phyloP scores from a whole-genome alignment of 2,888 invertebrate species.

The Harmothoe impar region DNA sequence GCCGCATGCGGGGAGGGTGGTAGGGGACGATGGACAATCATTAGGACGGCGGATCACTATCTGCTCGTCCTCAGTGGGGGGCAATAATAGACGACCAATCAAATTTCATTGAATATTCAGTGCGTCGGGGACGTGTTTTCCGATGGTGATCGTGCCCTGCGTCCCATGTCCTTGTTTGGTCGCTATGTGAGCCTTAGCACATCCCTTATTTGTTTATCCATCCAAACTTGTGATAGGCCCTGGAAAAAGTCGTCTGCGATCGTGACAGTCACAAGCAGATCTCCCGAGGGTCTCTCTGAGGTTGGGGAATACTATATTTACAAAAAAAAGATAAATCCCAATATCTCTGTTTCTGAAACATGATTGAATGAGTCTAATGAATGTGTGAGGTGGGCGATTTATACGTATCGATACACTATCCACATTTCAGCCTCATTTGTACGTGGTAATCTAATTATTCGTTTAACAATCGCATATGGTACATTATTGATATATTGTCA shows the following conservation, averaged over 20 bases:
- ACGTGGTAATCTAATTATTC: too few species aligned
- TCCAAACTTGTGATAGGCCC: not conserved
- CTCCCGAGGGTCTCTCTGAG: not conserved
- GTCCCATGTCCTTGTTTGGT: constrained; percentile 41
- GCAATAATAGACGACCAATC: constrained; percentile 54
- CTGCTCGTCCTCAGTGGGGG: not conserved
- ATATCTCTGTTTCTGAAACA: too few species aligned
- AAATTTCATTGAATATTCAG: constrained; percentile 58
- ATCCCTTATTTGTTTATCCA: constrained; percentile 42
- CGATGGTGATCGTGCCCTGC: constrained; percentile 31
- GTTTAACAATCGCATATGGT: too few species aligned
- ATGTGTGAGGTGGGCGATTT: too few species aligned
- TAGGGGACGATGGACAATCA: constrained; percentile 36
- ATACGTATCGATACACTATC: too few species aligned
- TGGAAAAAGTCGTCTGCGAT: not conserved
- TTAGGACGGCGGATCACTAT: constrained; percentile 28
- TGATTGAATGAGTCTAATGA: too few species aligned
- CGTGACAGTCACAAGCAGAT: not conserved
- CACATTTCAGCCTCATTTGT: too few species aligned
- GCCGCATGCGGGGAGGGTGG: not conserved
- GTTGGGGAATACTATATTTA: not conserved
- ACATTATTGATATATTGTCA: too few species aligned
- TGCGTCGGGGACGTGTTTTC: constrained; percentile 27
- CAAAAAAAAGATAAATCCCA: too few species aligned
- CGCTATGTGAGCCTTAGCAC: constrained; percentile 1